These are phyloP conservation scores for Neocrepidodera transversa DNA, from an alignment of 2,888 invertebrate genomes.

Conservation along the genomic window DNA sequence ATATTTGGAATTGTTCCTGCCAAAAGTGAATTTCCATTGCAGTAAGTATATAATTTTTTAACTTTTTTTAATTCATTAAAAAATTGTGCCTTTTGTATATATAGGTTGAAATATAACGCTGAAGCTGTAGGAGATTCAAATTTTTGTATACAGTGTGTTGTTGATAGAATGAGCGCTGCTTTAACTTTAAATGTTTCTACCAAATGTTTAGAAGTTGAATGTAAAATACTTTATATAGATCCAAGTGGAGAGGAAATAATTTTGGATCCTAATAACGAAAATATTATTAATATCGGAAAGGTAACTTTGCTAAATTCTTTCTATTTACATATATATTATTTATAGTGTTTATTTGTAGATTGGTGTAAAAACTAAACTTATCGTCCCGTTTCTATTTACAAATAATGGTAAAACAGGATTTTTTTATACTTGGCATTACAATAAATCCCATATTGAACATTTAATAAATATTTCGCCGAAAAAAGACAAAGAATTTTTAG, in stretches of 20 bases:
- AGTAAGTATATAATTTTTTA: slow-evolving; percentile 61
- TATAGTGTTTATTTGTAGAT: slow-evolving; percentile 17
- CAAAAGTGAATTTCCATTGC: slow-evolving; percentile 62
- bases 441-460: slow-evolving; percentile 32
- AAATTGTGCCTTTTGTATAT: no score
- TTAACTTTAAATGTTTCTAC: slow-evolving; percentile 64
- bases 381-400: slow-evolving; percentile 31
- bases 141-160: slow-evolving; percentile 65
- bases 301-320: no score
- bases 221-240: slow-evolving; percentile 61
- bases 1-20: slow-evolving; percentile 62
- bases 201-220: slow-evolving; percentile 63
- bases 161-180: slow-evolving; percentile 64
- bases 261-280: slow-evolving; percentile 50
- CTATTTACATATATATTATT: not conserved
- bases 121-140: slow-evolving; percentile 64
- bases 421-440: slow-evolving; percentile 40
- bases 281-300: slow-evolving; percentile 57
- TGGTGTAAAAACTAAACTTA: slow-evolving; percentile 30
- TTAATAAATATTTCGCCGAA: slow-evolving; percentile 33
- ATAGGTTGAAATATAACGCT: slow-evolving; percentile 65
- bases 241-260: slow-evolving; percentile 43
- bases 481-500: slow-evolving; percentile 39
- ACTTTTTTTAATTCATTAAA: no score
- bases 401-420: slow-evolving; percentile 43